These are phyloP conservation scores for Tenthredo scrophulariae DNA, from an alignment of 2,888 invertebrate genomes.

Conservation along the genomic window DNA sequence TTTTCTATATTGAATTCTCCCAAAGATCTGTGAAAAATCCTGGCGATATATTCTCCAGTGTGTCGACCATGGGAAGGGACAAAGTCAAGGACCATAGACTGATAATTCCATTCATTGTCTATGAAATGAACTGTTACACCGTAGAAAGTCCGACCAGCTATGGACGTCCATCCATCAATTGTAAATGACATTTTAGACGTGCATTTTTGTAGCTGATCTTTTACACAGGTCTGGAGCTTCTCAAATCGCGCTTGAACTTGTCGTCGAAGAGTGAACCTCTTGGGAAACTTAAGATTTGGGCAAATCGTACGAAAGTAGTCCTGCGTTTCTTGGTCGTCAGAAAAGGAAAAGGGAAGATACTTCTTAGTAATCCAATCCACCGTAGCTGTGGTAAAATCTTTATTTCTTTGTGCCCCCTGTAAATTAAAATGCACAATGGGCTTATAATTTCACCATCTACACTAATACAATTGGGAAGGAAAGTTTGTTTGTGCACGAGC, in stretches of 20 bases:
- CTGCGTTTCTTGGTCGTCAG: constrained; percentile 12
- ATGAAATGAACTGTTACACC: constrained; percentile 65
- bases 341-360: constrained; percentile 23
- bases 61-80: constrained; percentile 62
- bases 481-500: not conserved
- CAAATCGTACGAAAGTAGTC: constrained; percentile 13
- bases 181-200: constrained; percentile 62
- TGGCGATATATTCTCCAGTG: constrained; percentile 63
- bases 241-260: constrained; percentile 15
- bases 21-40: constrained; percentile 57
- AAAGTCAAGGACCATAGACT: constrained; percentile 63
- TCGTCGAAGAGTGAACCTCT: constrained; percentile 18
- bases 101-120: constrained; percentile 60
- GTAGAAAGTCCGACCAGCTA: constrained; percentile 61
- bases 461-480: constrained; percentile 3
- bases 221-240: not conserved
- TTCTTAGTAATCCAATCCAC: constrained; percentile 32
- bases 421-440: not conserved
- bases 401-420: not conserved
- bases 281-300: constrained; percentile 18
- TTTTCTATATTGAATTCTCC: constrained; percentile 58
- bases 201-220: constrained; percentile 55
- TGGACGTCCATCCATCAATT: constrained; percentile 64
- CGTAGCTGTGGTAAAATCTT: constrained; percentile 35
- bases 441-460: constrained; percentile 1